phyloP scores from a whole-genome alignment of 2,888 invertebrate genomes.

The Gari tellinella region DNA sequence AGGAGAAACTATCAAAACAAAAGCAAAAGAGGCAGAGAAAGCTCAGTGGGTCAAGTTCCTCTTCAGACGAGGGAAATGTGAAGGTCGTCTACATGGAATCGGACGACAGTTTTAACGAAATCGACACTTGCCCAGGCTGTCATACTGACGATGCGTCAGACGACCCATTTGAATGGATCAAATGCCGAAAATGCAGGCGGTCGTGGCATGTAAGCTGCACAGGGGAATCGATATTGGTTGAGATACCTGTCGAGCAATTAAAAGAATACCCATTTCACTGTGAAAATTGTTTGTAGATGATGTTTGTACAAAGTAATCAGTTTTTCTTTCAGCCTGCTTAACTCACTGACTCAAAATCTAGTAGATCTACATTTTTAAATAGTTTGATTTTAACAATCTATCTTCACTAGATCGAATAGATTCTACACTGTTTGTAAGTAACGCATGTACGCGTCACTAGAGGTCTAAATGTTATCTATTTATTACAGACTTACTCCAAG shows the following conservation, averaged over 20 bases:
- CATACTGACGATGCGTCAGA: slow-evolving; percentile 5
- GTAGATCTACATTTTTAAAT: no score
- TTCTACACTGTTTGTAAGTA: no score
- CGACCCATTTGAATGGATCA: slow-evolving; percentile 7
- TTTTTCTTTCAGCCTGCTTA: no score
- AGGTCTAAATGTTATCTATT: no score
- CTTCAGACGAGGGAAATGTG: slow-evolving; percentile 6
- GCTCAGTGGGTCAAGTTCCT: background rate
- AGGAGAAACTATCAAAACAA: background rate
- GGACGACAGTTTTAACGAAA: slow-evolving; percentile 11
- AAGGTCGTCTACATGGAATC: slow-evolving; percentile 11
- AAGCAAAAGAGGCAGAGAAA: slow-evolving; percentile 8
- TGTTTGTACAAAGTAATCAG: no score
- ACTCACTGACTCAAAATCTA: no score
- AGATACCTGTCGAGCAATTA: slow-evolving; percentile 13
- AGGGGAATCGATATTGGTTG: slow-evolving; percentile 13
- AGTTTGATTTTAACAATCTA: no score
- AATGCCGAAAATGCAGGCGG: slow-evolving; percentile 8
- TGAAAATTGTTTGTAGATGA: slow-evolving; percentile 11
- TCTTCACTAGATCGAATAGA: no score
- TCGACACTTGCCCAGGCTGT: slow-evolving; percentile 11
- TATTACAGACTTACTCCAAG: no score
- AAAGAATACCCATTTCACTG: slow-evolving; percentile 16
- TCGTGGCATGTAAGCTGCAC: slow-evolving; percentile 22
- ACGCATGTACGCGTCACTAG: no score